Conservation (phyloP, 2,797 vertebrate species). For the Anabacerthia variegaticeps region DNA sequence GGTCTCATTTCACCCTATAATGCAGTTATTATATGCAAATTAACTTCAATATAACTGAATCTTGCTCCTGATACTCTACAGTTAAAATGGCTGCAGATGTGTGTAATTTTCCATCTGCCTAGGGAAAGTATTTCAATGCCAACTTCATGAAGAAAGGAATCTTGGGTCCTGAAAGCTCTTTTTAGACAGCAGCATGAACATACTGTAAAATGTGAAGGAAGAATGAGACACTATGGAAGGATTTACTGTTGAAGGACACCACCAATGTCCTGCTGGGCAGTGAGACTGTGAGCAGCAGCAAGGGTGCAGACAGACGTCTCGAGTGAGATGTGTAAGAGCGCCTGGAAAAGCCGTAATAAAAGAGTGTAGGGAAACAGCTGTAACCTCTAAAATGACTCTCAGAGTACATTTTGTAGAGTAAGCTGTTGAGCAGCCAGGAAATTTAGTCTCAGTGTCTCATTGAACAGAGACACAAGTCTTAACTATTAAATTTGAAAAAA, state of each 20-base stretch:
- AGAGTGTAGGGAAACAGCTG: conserved; percentile 37
- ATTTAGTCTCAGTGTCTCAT: neutral
- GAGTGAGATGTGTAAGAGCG: neutral
- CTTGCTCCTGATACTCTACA: neutral
- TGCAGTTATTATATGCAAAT: neutral
- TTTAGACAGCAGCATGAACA: neutral
- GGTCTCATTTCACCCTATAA: neutral
- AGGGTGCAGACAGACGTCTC: neutral
- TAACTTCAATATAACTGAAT: neutral
- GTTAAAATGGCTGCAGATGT: neutral
- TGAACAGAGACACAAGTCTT: neutral
- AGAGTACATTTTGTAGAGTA: neutral
- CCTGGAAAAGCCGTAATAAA: conserved; percentile 39
- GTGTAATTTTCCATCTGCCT: neutral
- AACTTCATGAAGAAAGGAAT: neutral
- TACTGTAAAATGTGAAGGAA: neutral
- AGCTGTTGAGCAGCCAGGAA: neutral
- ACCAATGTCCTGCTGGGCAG: neutral
- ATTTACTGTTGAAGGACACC: conserved; percentile 29
- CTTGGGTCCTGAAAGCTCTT: neutral
- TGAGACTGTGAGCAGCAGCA: neutral
- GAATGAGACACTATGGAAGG: neutral
- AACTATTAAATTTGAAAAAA: neutral
- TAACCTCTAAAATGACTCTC: conserved; percentile 23
- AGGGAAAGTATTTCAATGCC: neutral